Evolutionary conservation across 1,140 invertebrate genomes (phyloP), one percentile per base, ranked within the genome.

Genomic region (Drosophila willistoni): DNA sequence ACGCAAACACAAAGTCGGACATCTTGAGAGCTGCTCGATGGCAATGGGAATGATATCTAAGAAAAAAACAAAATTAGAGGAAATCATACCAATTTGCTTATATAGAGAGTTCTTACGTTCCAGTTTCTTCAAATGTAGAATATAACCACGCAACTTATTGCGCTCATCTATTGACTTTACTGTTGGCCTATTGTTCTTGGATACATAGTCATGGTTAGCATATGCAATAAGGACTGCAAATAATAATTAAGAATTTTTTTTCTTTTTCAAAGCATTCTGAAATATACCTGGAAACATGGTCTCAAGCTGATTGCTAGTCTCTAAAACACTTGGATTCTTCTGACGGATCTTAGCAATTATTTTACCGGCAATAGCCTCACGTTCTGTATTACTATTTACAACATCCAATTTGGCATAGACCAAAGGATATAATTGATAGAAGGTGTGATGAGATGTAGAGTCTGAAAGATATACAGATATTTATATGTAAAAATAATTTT

Each of bases 1-100:
- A 96, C 1, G 98, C 98, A 93, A 96, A 98, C 79, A 96, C 96
- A 77, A 98, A 97, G 0, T 98, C 97, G 0, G 97, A 96, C 73
- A 96, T 95, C 90, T 96, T 97, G 4, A 99, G 93, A 0, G 97
- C 97, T 0, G 98, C 96, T 84, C 98, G 94, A 91, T 98, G 96
- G 91, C 99, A 99, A 99, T 99, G 42, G 97, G 97, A 33, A 99
- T 98, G 81, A 97, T 95, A 94, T 99, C 98, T 99, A 89, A 4
- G 94, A 94, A 10, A 7, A 3, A 7, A 55, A 1, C 0, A 3
- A 14, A 51, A n/a, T 17, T 0, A 59, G 14, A 9, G 14, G 64
- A 19, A 14, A 22, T 4, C n/a, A 7, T 55, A 39, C 62, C 5
- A n/a, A 22, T 5, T 7, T 64, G 7, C 9, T 33, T 1, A n/a